Percentiles rank a stretch among this genome's conserved stretches.
These are phyloP conservation scores for Cerastoderma edule DNA, from an alignment of 2,888 invertebrate genomes.

Conservation along the genomic window DNA sequence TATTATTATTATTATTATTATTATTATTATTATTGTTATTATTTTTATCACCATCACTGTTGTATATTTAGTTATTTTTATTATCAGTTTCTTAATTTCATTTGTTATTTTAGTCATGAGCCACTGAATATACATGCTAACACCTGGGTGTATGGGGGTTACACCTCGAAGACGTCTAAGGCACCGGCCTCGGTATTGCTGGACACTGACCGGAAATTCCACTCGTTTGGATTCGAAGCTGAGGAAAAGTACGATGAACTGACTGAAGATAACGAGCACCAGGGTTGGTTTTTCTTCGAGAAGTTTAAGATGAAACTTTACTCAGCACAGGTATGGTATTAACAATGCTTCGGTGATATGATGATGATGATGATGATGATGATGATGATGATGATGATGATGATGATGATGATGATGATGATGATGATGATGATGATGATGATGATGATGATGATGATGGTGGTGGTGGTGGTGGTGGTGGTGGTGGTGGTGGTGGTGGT, in stretches of 20 bases:
- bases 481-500: too few relatives aligned
- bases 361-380: too few relatives aligned
- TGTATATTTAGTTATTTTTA: too few relatives aligned
- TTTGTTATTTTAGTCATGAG: not conserved
- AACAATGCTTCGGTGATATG: too few relatives aligned
- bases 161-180: not conserved
- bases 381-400: too few relatives aligned
- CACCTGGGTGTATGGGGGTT: slow-evolving; percentile 7
- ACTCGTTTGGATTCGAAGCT: slow-evolving; percentile 9
- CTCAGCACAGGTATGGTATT: slow-evolving; percentile 9
- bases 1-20: too few relatives aligned
- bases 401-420: slow-evolving; percentile 39
- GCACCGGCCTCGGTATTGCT: slow-evolving; percentile 1
- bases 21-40: too few relatives aligned
- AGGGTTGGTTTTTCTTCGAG: slow-evolving; percentile 1
- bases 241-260: slow-evolving; percentile 13
- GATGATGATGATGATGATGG: slow-evolving; percentile 38
- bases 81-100: not conserved
- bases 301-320: slow-evolving; percentile 10
- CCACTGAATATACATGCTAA: not conserved
- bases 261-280: not conserved
- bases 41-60: too few relatives aligned
- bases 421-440: slow-evolving; percentile 44
- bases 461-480: too few relatives aligned
- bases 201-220: not conserved